Base-by-base conservation (phyloP, 23 tunicate species). In the Halocynthia aurantium region DNA sequence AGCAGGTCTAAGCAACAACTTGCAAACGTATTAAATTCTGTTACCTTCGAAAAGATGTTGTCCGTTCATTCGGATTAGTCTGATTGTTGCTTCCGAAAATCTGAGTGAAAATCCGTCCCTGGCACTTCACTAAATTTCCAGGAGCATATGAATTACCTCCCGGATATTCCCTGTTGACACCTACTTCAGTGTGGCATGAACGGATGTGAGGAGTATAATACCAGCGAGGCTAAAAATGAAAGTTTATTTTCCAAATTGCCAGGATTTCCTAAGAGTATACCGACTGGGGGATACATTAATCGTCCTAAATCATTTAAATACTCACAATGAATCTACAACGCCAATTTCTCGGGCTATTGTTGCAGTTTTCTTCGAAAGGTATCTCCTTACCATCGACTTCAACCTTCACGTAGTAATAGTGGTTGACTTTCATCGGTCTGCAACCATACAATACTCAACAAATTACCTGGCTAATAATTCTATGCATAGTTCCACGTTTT, bases 21-120 rank as follows among this genome's bases (percentile, higher is more conserved):
- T n/a, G n/a, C n/a, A n/a, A n/a, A n/a, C n/a, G n/a, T 52, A 55
- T 52, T 55, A 8, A 8, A 8, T 40, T 15, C 55, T 49, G 79
- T 18, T 72, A 81, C 78, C 85, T 61, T 61, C 85, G 60, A 11
- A 72, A 22, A 11, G 78, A 81, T 55, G 68, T 70, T 19, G 7
- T 51, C 53, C 63, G 50, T 13, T 20, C 67, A 60, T 73, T 73
- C 53, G 51, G 52, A 51, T 72, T 73, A 10, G 78, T 72, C 54
- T 81, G 85, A 21, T 81, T 72, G 57, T 81, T 81, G 6, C 69
- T 31, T 55, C 85, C 85, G 57, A 50, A 81, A 7, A 75, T 73
- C 9, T 75, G 61, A 2, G 85, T 81, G 52, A 56, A 72, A 6
- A 81, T 52, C 31, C 78, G 65, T 44, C 85, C 85, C 50, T 57